Base-by-base conservation (phyloP, 2,888 invertebrate genomes). In the Crematogaster levior region DNA sequence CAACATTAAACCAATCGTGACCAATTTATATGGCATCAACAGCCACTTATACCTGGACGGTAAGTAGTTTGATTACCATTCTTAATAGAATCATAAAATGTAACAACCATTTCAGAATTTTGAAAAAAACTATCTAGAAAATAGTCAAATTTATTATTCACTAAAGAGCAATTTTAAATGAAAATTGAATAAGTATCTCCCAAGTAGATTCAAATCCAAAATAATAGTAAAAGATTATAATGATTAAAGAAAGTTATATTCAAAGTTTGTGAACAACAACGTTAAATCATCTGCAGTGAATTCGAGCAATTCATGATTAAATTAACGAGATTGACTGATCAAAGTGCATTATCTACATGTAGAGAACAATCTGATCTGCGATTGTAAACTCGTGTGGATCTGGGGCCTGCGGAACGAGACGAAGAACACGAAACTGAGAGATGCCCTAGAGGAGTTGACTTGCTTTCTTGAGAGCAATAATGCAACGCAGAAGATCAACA, bases 351-450 rank as follows among this genome's bases (percentile, higher is more conserved):
- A 74, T 85, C 58, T 61, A 81, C 75, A 91, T 92, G 12, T 97
- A 98, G 98, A 97, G 91, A 98, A 98, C 95, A 96, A 96, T 94
- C 97, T 98, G 95, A 96, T 96, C 90, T 98, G 98, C 95, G 97
- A 98, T 95, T 98, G 98, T 94, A 96, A 97, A 88, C 95, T 98
- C 89, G 96, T 96, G 89, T 98, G 98, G 98, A 96, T 98, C 95
- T 97, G 97, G 95, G 95, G 95, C 63, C 95, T 98, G 84, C 96
- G 96, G 85, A 97, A 97, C 94, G 97, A 97, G 89, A 97, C 98
- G 87, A 96, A 96, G 93, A 97, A 97, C 93, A 95, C 95, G 89
- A 96, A 96, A 91, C 96, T 97, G 86, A 96, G 96, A 89, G 96
- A 96, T 89, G 96, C 96, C 46, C 95, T 98, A 73, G 97, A 97